These are phyloP conservation scores for Macrobrachium rosenbergii DNA, from an alignment of 1,140 invertebrate genomes.

Conservation along the genomic window DNA sequence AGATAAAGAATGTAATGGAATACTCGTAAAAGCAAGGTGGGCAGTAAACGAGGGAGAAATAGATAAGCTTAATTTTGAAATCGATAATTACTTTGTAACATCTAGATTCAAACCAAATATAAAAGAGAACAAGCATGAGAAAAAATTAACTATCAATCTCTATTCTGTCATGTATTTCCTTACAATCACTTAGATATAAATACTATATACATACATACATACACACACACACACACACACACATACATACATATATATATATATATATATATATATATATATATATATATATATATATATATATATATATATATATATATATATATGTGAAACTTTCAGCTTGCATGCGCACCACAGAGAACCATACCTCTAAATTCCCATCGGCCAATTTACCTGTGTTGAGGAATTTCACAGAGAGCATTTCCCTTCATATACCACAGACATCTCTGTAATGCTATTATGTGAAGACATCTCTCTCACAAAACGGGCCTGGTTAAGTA, in stretches of 20 bases:
- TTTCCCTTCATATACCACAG: too few relatives aligned
- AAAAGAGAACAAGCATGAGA: slow-evolving; percentile 27
- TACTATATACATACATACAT: not conserved
- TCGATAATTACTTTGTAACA: not conserved
- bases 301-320: slow-evolving; percentile 42
- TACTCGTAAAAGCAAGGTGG: too few relatives aligned
- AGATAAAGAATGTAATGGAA: not conserved
- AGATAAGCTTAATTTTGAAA: not conserved
- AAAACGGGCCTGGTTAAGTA: too few relatives aligned
- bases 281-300: slow-evolving; percentile 40
- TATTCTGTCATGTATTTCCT: too few relatives aligned
- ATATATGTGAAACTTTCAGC: not conserved
- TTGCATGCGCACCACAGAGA: not conserved
- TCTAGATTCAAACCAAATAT: slow-evolving; percentile 3
- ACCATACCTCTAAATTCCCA: too few relatives aligned
- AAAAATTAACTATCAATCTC: not conserved
- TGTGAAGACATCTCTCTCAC: too few relatives aligned
- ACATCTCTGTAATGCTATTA: too few relatives aligned
- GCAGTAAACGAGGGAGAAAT: not conserved
- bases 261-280: slow-evolving; percentile 39
- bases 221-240: slow-evolving; percentile 7
- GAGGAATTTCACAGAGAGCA: too few relatives aligned
- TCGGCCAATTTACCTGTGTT: too few relatives aligned
- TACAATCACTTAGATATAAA: too few relatives aligned
- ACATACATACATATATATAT: slow-evolving; percentile 14